Evolutionary conservation across 2,888 invertebrate genomes (phyloP).

Genomic region (Dexiosoma caninum): DNA sequence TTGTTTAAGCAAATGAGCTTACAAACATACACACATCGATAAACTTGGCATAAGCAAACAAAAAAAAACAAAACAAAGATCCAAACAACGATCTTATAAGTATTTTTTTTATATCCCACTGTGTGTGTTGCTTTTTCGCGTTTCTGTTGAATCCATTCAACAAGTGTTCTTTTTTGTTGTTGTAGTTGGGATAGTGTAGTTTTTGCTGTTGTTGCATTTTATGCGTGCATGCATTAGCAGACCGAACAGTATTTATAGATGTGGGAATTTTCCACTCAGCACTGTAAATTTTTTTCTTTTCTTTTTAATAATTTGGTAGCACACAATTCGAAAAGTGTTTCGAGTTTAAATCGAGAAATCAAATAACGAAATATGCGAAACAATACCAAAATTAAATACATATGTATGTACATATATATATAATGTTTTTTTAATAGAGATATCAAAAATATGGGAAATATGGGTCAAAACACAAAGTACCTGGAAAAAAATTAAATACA

Average conservation of each 20-base stretch:
- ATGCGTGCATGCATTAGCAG: conserved; percentile 52
- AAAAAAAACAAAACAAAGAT: too few relatives aligned
- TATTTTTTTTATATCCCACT: conserved; percentile 21
- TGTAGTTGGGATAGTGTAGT: background rate
- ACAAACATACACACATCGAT: too few relatives aligned
- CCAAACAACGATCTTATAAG: conserved; percentile 32
- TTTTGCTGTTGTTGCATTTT: conserved; percentile 12
- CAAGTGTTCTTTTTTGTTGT: conserved; percentile 40
- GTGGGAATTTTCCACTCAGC: conserved; percentile 66
- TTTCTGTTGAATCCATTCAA: conserved; percentile 35
- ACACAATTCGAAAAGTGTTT: conserved; percentile 41
- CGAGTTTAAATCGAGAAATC: background rate
- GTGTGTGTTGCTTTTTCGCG: conserved; percentile 8
- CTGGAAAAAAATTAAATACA: background rate
- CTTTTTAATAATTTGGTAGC: conserved; percentile 45
- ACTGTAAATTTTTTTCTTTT: conserved; percentile 36
- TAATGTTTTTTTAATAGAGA: conserved; percentile 35
- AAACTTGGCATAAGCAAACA: too few relatives aligned
- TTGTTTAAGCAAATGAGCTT: too few relatives aligned
- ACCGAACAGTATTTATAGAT: conserved; percentile 53
- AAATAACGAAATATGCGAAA: background rate
- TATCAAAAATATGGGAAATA: conserved; percentile 36
- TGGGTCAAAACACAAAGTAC: conserved; percentile 51
- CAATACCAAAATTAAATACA: background rate
- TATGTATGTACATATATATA: background rate